A percentile compares a stretch with the other conserved stretches of the same genome.
Evolutionary conservation across 2,797 vertebrate species (phyloP).

Genomic region (Acipenser ruthenus): DNA sequence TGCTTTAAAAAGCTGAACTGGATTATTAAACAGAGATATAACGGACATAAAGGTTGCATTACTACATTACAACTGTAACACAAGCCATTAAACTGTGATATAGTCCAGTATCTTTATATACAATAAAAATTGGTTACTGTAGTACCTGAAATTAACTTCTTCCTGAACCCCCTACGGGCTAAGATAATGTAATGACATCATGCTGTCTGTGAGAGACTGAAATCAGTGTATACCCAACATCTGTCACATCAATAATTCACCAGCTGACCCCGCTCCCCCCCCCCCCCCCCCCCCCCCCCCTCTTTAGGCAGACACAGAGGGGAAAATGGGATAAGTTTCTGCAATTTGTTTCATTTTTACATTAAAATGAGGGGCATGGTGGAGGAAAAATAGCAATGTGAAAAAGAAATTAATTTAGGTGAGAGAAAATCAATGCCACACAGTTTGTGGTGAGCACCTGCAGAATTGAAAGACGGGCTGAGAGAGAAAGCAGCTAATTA

Average conservation of each 20-base stretch:
- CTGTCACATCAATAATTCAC: conserved; percentile 8
- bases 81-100: too few relatives aligned
- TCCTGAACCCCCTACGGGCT: neutral
- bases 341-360: neutral
- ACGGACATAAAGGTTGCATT: too few relatives aligned
- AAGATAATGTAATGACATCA: conserved; percentile 19
- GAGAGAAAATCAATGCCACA: neutral
- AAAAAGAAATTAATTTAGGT: neutral
- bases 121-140: too few relatives aligned
- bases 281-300: too few relatives aligned
- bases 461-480: conserved; percentile 3
- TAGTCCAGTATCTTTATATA: too few relatives aligned
- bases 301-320: neutral
- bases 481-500: conserved; percentile 16
- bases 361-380: neutral
- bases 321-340: neutral
- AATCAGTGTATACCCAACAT: neutral
- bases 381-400: neutral
- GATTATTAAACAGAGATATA: too few relatives aligned
- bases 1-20: too few relatives aligned
- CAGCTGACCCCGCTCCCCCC: conserved; percentile 10
- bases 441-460: conserved; percentile 11
- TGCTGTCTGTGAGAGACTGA: conserved; percentile 7
- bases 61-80: too few relatives aligned
- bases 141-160: too few relatives aligned